A percentile compares a stretch with the other conserved stretches of the same genome.
Conservation (phyloP, 2,888 invertebrate species). For the Anticlea derivata region DNA sequence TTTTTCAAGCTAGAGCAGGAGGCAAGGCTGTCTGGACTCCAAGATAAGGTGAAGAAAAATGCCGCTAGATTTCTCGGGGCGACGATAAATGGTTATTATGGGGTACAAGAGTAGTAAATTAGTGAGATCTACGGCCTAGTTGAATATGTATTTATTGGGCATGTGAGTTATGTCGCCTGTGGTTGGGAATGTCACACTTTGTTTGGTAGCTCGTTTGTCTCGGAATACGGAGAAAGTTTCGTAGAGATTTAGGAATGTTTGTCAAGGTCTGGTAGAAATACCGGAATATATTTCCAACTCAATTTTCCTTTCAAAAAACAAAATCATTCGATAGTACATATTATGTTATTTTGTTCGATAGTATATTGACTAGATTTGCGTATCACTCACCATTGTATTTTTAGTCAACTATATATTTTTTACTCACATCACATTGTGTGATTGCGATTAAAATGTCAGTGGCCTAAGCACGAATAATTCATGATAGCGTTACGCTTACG, state of each 20-base stretch:
- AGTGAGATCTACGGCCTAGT: conserved; percentile 77
- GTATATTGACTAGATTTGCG: too few relatives aligned
- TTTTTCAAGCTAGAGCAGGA: conserved; percentile 44
- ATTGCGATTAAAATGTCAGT: too few relatives aligned
- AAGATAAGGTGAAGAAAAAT: conserved; percentile 82
- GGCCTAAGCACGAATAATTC: too few relatives aligned
- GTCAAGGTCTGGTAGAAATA: conserved; percentile 3
- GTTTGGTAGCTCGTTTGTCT: conserved; percentile 29
- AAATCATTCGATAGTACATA: too few relatives aligned
- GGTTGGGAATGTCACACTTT: conserved; percentile 23
- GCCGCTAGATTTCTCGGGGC: conserved; percentile 71
- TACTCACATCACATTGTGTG: too few relatives aligned
- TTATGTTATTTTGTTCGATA: too few relatives aligned
- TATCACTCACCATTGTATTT: too few relatives aligned
- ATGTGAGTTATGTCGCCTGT: conserved; percentile 56
- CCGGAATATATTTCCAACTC: neutral
- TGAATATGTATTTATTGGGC: conserved; percentile 79
- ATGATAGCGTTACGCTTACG: too few relatives aligned
- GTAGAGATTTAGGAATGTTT: conserved; percentile 7
- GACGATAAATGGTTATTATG: conserved; percentile 78
- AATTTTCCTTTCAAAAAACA: neutral
- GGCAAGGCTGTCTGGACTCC: conserved; percentile 63
- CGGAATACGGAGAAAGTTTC: conserved; percentile 6
- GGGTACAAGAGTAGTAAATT: conserved; percentile 78
- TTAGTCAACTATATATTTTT: too few relatives aligned